phyloP scores from a whole-genome alignment of 2,888 invertebrate species.

The Netelia inedita region DNA sequence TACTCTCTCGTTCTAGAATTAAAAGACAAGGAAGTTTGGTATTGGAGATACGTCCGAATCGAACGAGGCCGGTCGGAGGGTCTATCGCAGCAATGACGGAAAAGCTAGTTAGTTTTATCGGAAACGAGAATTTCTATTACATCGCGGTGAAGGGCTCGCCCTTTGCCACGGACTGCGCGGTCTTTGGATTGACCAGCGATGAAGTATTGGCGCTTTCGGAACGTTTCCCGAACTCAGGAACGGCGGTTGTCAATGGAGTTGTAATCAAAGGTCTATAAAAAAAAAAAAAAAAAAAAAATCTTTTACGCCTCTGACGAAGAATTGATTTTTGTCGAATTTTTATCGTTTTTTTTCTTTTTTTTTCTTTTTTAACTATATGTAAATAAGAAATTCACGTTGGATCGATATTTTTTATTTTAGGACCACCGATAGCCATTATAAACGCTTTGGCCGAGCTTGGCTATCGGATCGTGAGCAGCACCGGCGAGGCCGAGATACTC shows the following conservation, averaged over 20 bases:
- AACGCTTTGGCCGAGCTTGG: constrained; percentile 92
- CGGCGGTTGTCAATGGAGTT: constrained; percentile 90
- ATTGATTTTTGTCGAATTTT: not conserved
- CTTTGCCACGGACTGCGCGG: constrained; percentile 90
- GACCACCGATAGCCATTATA: constrained; percentile 89
- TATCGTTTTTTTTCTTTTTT: constrained; percentile 6
- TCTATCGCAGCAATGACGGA: constrained; percentile 72
- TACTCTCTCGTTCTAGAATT: constrained; percentile 77
- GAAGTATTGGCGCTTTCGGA: constrained; percentile 90
- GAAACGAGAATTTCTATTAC: constrained; percentile 89
- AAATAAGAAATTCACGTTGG: not conserved
- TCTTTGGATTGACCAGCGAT: constrained; percentile 91
- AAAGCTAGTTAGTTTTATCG: constrained; percentile 81
- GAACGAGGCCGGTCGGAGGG: constrained; percentile 34
- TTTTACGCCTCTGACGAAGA: too few species aligned
- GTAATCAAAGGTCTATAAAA: constrained; percentile 87
- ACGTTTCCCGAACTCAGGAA: constrained; percentile 89
- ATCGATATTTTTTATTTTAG: constrained; percentile 78
- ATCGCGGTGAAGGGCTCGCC: constrained; percentile 93
- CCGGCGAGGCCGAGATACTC: constrained; percentile 93
- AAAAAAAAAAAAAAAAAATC: constrained; percentile 52
- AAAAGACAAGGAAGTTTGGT: constrained; percentile 80
- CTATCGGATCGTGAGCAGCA: constrained; percentile 91
- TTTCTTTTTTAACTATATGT: too few species aligned
- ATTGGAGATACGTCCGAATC: constrained; percentile 55